phyloP scores from a whole-genome alignment of 1,140 invertebrate species.

The Lutraria rhynchaena region DNA sequence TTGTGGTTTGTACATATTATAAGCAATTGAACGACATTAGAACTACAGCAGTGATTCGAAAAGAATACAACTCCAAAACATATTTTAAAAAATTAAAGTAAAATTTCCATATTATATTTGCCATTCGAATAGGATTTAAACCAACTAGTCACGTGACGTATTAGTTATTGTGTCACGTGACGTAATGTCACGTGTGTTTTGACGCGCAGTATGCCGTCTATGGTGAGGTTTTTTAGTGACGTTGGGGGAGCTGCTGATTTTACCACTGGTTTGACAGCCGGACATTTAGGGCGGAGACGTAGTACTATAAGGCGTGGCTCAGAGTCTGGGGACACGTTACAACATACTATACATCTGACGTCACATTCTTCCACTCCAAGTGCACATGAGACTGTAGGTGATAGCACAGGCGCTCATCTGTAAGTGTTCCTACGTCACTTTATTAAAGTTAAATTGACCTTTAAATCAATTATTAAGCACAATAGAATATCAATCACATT shows the following conservation, averaged over 20 bases:
- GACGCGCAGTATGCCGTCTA: conserved; percentile 65
- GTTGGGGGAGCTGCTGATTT: conserved; percentile 13
- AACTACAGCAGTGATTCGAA: too few relatives aligned
- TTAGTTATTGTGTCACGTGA: conserved; percentile 14
- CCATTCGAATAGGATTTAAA: too few relatives aligned
- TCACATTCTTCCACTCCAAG: conserved; percentile 52
- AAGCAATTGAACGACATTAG: too few relatives aligned
- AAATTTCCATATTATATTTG: too few relatives aligned
- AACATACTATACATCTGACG: conserved; percentile 54
- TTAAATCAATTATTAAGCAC: too few relatives aligned
- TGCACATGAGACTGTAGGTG: conserved; percentile 55
- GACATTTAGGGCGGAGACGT: conserved; percentile 45
- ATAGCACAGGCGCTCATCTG: conserved; percentile 54
- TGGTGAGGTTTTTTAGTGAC: conserved; percentile 68
- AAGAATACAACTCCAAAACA: too few relatives aligned
- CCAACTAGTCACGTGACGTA: too few relatives aligned
- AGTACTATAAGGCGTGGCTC: conserved; percentile 54
- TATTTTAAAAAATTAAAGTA: too few relatives aligned
- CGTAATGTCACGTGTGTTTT: conserved; percentile 43
- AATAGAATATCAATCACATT: too few relatives aligned
- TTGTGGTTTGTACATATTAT: too few relatives aligned
- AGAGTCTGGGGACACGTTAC: conserved; percentile 40
- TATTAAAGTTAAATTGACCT: too few relatives aligned
- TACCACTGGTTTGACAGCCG: conserved; percentile 33
- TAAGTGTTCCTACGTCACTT: conserved; percentile 33